phyloP scores from a whole-genome alignment of 2,113 vertebrate species.

The Probosciger aterrimus region DNA sequence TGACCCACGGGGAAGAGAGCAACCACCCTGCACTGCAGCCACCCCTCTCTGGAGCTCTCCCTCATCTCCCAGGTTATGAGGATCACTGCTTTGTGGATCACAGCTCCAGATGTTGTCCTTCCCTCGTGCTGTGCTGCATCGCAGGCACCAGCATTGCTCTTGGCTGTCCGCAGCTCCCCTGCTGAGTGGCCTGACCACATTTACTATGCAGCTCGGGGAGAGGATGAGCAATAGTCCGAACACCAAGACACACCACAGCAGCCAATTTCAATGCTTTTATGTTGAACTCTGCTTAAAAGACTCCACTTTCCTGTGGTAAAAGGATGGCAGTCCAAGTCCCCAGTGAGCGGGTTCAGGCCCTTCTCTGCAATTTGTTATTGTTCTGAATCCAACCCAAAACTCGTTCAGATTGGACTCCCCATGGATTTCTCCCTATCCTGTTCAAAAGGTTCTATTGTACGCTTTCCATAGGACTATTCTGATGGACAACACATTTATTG shows the following conservation, averaged over 20 bases:
- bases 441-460: neutral
- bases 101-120: neutral
- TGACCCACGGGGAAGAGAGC: neutral
- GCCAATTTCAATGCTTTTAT: neutral
- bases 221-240: neutral
- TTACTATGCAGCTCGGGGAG: neutral
- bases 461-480: neutral
- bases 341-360: rapidly evolving
- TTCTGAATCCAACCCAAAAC: neutral
- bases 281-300: neutral
- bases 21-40: neutral
- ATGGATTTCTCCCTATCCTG: neutral
- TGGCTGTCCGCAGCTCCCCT: neutral
- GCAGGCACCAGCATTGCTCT: neutral
- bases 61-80: neutral
- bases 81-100: neutral
- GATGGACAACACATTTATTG: neutral
- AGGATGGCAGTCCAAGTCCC: neutral
- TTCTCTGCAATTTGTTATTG: neutral
- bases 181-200: neutral
- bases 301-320: neutral
- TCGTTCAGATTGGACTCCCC: neutral
- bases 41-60: neutral
- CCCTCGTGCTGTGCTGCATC: rapidly evolving
- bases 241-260: neutral